Base-by-base conservation (phyloP, 2,797 vertebrate genomes). In the Rousettus madagascariensis region DNA sequence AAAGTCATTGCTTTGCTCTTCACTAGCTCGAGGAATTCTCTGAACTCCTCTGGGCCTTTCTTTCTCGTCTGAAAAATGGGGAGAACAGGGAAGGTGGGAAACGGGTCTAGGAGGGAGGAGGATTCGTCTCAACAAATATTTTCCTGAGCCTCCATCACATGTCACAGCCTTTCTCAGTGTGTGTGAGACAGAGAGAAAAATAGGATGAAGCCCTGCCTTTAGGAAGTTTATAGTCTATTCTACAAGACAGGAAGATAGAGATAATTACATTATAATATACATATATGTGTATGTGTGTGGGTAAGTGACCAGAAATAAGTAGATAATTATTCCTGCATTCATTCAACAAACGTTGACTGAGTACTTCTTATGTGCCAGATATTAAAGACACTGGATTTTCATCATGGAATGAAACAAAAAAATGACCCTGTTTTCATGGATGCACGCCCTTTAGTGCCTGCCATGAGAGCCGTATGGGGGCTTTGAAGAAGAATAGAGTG, bases 381-480 rank as follows among this genome's bases (percentile, higher is more conserved):
- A 71, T 24, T 16, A 5, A 61, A 53, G n/a, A 57, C 5, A 13
- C 26, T 3, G 24, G 33, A 55, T 69, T 55, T 26, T 61, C 33
- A 8, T 59, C 38, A 9, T 6, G 1, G 49, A 46, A 43, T 2
- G 26, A 74, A 51, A 19, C 2, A 43, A 33, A 24, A 51, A n/a
- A 22, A 2, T 17, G 15, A 6, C 55, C 66, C 53, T 51, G 19
- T 7, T 57, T 30, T 78, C 61, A 28, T 11, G n/a, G 26, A 3
- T 4, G 22, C 1, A 0, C 10, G 12, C 41, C 43, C 15, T 55
- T 24, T 22, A 63, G 8, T 6, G 24, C 0, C 3, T 7, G 28
- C 33, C 41, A 6, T 15, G 46, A 38, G 43, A 6, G 3, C 8
- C 17, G 6, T 12, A 1, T 17, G n/a, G 59, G 41, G 10, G 3